These are phyloP conservation scores for Cataglyphis livida DNA, from an alignment of 2,888 invertebrate genomes.

Conservation along the genomic window DNA sequence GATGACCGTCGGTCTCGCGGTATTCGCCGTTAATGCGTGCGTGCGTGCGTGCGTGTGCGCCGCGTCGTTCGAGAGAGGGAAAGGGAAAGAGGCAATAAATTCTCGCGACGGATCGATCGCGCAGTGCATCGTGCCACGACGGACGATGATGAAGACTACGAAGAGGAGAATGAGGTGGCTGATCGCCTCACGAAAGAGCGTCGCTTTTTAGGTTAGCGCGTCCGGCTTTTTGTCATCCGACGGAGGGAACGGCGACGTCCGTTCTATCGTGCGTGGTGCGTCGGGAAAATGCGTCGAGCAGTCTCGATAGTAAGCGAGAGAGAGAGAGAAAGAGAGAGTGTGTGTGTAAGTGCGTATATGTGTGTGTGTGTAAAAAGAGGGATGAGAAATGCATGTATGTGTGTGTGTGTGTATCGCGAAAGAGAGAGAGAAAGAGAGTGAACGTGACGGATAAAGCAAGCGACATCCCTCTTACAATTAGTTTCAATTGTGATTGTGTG, in stretches of 20 bases:
- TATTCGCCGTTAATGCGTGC: slow-evolving; percentile 4
- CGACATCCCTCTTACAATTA: slow-evolving; percentile 4
- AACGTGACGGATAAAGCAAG: slow-evolving; percentile 11
- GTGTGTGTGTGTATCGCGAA: not conserved
- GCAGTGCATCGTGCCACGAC: slow-evolving; percentile 33
- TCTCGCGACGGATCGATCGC: slow-evolving; percentile 43
- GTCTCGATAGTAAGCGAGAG: slow-evolving; percentile 34
- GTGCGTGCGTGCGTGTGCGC: slow-evolving; percentile 17
- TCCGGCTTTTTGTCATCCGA: not conserved
- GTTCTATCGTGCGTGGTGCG: slow-evolving; percentile 41
- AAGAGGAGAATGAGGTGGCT: slow-evolving; percentile 3
- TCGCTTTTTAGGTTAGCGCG: slow-evolving; percentile 29
- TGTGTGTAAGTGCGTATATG: too few species aligned
- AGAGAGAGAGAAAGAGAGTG: slow-evolving; percentile 26
- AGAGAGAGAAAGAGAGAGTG: not conserved
- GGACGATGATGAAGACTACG: not conserved
- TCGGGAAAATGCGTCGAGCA: slow-evolving; percentile 43
- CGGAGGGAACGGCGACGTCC: not conserved
- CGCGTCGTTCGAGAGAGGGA: not conserved
- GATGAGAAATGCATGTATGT: not conserved
- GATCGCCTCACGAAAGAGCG: slow-evolving; percentile 13
- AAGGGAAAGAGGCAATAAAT: slow-evolving; percentile 10
- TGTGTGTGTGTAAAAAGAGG: not conserved
- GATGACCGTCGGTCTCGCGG: not conserved
- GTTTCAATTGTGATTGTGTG: slow-evolving; percentile 59